Base-by-base conservation (phyloP, 1,140 invertebrate species). In the Venturia canescens region DNA sequence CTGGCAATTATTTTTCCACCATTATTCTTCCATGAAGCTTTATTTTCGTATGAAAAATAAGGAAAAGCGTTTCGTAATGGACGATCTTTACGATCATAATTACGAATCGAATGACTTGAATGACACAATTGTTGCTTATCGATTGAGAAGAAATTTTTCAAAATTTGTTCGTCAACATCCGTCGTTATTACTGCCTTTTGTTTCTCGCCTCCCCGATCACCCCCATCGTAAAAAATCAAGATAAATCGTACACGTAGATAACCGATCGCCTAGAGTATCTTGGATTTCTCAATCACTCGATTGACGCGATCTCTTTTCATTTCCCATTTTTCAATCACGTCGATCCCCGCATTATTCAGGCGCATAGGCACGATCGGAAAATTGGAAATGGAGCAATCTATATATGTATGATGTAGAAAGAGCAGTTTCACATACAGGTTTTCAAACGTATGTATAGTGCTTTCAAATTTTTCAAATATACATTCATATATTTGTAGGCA, bases 41-140 rank as follows among this genome's bases (percentile, higher is more conserved):
- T 18, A n/a, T 57, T 57, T 57, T 23, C 53, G 21, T 57, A 57
- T 57, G n/a, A 18, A 18, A 18, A 1, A 21, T 29, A 27, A 26
- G 15, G 0, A 66, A 15, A 66, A 5, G 15, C 7, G n/a, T 69
- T 27, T 34, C 67, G 27, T 26, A 70, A 70, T 67, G 2, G 70
- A 72, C 67, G 38, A 72, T 72, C 34, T 34, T 44, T 16, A 48
- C 34, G 38, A 72, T 72, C 70, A 48, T 72, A 26, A 72, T 72
- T 23, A 48, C 70, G 70, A 72, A 50, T 72, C 23, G 48, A 9
- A 29, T 70, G 5, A n/a, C n/a, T 16, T 38, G 5, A 34, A n/a
- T n/a, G n/a, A n/a, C n/a, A n/a, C n/a, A 44, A 44, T 9, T 44
- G 7, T 44, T 44, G 7, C 38, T 44, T 1, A 44, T 11, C 13